Conservation (phyloP, 2,113 vertebrate genomes). For the Aegithalos caudatus region DNA sequence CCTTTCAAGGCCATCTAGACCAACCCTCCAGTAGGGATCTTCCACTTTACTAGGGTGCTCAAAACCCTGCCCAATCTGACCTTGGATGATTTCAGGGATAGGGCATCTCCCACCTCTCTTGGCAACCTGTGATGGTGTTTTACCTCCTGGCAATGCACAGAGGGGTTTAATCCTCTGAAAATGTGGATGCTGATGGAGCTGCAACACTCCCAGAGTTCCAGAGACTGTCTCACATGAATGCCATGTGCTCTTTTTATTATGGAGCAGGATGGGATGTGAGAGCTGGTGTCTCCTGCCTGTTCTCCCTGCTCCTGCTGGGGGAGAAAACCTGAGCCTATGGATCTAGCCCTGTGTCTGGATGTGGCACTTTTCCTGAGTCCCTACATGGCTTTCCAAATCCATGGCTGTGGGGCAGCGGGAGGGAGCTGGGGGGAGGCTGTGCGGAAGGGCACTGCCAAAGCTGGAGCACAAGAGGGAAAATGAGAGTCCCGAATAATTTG, state of each 20-base stretch:
- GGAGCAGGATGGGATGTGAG: fast-evolving
- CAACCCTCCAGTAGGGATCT: background rate
- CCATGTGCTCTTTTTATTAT: fast-evolving
- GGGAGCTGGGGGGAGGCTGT: background rate
- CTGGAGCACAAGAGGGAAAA: background rate
- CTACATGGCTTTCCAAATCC: fast-evolving
- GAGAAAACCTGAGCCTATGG: background rate
- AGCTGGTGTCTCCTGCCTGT: background rate
- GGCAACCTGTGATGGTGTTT: background rate
- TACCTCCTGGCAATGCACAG: fast-evolving
- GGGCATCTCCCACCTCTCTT: background rate
- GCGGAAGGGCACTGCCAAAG: background rate
- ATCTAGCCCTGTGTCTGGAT: background rate
- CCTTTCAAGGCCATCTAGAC: too few relatives aligned
- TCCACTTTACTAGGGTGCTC: background rate
- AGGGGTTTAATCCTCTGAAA: background rate
- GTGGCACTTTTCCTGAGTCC: background rate
- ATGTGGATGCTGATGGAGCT: background rate
- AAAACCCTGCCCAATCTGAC: background rate
- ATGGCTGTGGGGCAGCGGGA: fast-evolving
- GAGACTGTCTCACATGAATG: background rate
- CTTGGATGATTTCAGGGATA: background rate
- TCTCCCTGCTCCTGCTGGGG: background rate
- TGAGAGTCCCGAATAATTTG: background rate
- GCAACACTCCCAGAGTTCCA: background rate